Conservation (phyloP, 2,888 invertebrate genomes). For the Apamea monoglypha region DNA sequence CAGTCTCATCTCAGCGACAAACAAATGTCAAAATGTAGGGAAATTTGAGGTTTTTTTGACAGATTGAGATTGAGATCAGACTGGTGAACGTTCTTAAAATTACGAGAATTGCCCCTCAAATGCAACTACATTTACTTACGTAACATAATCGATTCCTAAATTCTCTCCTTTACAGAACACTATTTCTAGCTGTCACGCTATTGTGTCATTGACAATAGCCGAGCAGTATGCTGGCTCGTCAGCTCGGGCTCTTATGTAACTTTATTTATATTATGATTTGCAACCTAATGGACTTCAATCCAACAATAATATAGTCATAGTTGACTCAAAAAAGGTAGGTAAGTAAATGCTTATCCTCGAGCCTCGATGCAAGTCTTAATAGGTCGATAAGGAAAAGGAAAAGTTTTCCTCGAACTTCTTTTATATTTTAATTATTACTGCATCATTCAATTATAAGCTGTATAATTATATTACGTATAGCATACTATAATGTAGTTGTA, state of each 20-base stretch:
- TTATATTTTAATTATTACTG: neutral
- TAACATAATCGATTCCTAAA: constrained; percentile 12
- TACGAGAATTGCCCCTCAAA: too few relatives aligned
- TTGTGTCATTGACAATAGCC: constrained; percentile 26
- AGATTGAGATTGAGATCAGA: too few relatives aligned
- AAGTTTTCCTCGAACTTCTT: neutral
- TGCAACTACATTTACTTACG: neutral
- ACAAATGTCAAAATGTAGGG: too few relatives aligned
- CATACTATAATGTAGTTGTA: neutral
- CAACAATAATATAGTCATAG: neutral
- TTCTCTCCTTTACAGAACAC: constrained; percentile 19
- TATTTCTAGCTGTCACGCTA: constrained; percentile 25
- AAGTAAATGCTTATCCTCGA: neutral
- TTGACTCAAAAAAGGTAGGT: neutral
- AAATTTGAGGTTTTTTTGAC: too few relatives aligned
- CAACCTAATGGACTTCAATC: constrained; percentile 11
- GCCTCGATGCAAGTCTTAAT: neutral
- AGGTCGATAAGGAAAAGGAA: neutral
- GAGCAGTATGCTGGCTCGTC: constrained; percentile 5
- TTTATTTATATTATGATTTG: constrained; percentile 29
- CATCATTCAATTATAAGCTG: neutral
- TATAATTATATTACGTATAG: neutral
- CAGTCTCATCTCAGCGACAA: too few relatives aligned
- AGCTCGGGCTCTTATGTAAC: constrained; percentile 20
- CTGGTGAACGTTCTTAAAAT: too few relatives aligned